Percentiles rank a stretch among this genome's conserved stretches.
Conservation (phyloP, 2,113 vertebrate species). For the Apodemus sylvaticus region DNA sequence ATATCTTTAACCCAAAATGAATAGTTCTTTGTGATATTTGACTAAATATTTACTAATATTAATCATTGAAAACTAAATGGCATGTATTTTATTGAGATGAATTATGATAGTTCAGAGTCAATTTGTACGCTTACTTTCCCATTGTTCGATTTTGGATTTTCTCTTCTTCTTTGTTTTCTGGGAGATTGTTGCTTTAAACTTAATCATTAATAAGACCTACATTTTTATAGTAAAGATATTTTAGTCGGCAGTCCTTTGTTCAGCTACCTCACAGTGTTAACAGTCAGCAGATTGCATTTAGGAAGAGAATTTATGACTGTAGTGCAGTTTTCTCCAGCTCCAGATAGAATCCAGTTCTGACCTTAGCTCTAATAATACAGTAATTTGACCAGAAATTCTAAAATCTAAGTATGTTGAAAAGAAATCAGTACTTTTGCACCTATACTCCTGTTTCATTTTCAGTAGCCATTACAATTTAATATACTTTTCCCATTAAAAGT, state of each 20-base stretch:
- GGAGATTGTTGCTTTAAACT: not conserved
- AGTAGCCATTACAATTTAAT: slow-evolving; percentile 37
- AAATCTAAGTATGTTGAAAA: slow-evolving; percentile 11
- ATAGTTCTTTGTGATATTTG: slow-evolving; percentile 12
- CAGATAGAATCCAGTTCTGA: slow-evolving; percentile 29
- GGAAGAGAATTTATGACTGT: not conserved
- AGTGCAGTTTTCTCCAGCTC: not conserved
- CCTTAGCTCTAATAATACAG: not conserved
- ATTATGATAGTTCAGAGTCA: not conserved
- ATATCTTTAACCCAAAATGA: not conserved
- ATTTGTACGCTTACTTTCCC: not conserved
- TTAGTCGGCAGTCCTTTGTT: not conserved
- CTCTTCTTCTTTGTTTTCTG: not conserved
- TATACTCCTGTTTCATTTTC: slow-evolving; percentile 22
- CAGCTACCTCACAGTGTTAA: not conserved
- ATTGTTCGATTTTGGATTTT: not conserved
- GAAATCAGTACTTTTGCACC: slow-evolving; percentile 2
- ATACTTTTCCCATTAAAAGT: slow-evolving; percentile 34
- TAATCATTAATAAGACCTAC: not conserved
- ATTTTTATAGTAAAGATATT: slow-evolving; percentile 5
- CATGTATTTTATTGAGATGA: not conserved
- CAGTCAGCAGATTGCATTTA: not conserved
- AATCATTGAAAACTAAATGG: not conserved
- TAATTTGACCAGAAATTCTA: slow-evolving; percentile 18
- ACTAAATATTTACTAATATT: not conserved